phyloP scores from a whole-genome alignment of 2,888 invertebrate genomes.

The Stictocephala bisonia region DNA sequence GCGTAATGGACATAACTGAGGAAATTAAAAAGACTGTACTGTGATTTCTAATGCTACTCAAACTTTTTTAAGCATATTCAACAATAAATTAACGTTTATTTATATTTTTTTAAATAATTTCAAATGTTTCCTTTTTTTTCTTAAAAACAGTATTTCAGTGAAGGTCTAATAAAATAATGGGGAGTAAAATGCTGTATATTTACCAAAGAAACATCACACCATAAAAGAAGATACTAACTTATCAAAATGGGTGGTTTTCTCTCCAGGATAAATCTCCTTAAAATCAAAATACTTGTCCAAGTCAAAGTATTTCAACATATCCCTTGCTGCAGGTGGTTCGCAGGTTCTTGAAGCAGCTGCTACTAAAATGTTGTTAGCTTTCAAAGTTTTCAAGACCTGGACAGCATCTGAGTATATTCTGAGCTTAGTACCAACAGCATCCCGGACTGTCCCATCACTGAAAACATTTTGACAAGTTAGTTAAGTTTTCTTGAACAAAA shows the following conservation, averaged over 20 bases:
- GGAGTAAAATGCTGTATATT: no score
- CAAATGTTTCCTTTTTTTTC: no score
- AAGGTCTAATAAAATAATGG: no score
- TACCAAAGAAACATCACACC: no score
- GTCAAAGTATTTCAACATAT: constrained; percentile 57
- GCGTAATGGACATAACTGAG: no score
- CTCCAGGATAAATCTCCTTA: constrained; percentile 58
- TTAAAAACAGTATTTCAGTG: no score
- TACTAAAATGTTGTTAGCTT: constrained; percentile 48
- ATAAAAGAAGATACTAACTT: constrained; percentile 51
- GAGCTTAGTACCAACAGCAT: constrained; percentile 50
- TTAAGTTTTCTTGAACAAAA: no score
- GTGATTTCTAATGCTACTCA: no score
- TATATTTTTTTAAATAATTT: no score
- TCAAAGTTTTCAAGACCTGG: constrained; percentile 48
- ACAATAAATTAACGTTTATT: no score
- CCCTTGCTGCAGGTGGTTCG: constrained; percentile 57
- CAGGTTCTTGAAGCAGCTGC: constrained; percentile 58
- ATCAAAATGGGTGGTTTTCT: constrained; percentile 57
- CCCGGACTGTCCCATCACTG: constrained; percentile 51
- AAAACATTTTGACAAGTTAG: neutral
- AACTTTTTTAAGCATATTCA: no score
- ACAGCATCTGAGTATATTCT: constrained; percentile 51
- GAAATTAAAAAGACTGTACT: no score
- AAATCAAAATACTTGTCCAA: constrained; percentile 56